Conservation (phyloP, 2,888 invertebrate genomes). For the Xiphydria camelus region DNA sequence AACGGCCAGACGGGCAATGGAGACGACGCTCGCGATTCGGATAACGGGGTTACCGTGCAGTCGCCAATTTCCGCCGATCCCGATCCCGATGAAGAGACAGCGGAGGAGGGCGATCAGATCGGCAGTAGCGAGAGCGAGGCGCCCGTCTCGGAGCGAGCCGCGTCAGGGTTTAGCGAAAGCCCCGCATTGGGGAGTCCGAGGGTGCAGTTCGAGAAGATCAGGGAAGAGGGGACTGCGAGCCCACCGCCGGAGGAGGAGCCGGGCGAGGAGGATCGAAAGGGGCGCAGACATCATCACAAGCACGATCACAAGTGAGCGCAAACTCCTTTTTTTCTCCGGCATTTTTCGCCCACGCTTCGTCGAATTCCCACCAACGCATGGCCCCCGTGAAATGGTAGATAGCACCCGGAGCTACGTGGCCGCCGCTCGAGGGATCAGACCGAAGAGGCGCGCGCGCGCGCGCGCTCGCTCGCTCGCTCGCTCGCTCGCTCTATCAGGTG, state of each 20-base stretch:
- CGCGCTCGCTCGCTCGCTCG: too few species aligned
- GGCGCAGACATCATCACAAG: constrained; percentile 51
- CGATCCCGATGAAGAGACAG: constrained; percentile 33
- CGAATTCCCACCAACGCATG: too few species aligned
- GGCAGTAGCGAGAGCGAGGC: constrained; percentile 48
- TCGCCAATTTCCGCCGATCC: constrained; percentile 37
- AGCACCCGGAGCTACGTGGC: too few species aligned
- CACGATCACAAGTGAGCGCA: constrained; percentile 54
- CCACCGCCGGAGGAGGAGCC: constrained; percentile 22
- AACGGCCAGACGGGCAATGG: constrained; percentile 19
- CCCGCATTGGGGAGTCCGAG: constrained; percentile 45
- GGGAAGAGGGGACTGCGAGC: constrained; percentile 40
- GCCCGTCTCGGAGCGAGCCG: constrained; percentile 52
- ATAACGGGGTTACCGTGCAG: constrained; percentile 37
- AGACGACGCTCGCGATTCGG: constrained; percentile 22
- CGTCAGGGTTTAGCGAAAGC: constrained; percentile 45
- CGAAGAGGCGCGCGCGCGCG: too few species aligned
- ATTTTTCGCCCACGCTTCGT: too few species aligned
- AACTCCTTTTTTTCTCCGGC: too few species aligned
- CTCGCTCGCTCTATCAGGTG: too few species aligned
- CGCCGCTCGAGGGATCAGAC: too few species aligned
- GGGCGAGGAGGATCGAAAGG: constrained; percentile 50
- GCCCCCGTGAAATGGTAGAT: too few species aligned
- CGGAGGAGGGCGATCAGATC: constrained; percentile 27
- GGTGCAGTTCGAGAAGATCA: constrained; percentile 52